phyloP scores from a whole-genome alignment of 1,140 invertebrate species.

The Eurosta solidaginis region DNA sequence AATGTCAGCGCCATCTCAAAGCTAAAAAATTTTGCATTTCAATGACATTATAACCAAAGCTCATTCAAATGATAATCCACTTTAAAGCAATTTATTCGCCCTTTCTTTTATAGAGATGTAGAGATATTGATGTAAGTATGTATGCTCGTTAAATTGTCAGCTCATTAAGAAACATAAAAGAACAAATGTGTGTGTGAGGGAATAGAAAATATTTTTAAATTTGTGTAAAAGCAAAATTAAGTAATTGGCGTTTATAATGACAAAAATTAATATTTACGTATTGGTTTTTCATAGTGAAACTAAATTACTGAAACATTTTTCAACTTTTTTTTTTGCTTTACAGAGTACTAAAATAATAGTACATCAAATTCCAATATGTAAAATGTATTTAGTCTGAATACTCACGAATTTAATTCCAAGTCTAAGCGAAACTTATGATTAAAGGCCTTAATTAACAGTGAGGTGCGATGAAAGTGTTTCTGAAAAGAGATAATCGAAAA shows the following conservation, averaged over 20 bases:
- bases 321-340: too few relatives aligned
- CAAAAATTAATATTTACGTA: background rate
- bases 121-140: background rate
- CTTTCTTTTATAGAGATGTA: too few relatives aligned
- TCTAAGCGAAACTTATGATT: constrained; percentile 95
- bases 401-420: constrained; percentile 94
- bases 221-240: background rate
- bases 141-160: background rate
- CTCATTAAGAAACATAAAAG: background rate
- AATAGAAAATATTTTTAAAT: background rate
- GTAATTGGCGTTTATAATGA: background rate
- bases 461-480: constrained; percentile 93
- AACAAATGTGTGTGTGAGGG: too few relatives aligned
- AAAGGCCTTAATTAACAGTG: constrained; percentile 92
- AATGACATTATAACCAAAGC: background rate
- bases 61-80: background rate
- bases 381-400: constrained; percentile 49
- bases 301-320: background rate
- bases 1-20: background rate
- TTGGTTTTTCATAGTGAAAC: too few relatives aligned
- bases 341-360: too few relatives aligned
- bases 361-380: too few relatives aligned
- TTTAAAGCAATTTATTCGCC: background rate
- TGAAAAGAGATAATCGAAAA: constrained; percentile 64
- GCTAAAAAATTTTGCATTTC: background rate